Evolutionary conservation across 2,113 vertebrate genomes (phyloP), one percentile per base, ranked within the genome.

Genomic region (Ondatra zibethicus): DNA sequence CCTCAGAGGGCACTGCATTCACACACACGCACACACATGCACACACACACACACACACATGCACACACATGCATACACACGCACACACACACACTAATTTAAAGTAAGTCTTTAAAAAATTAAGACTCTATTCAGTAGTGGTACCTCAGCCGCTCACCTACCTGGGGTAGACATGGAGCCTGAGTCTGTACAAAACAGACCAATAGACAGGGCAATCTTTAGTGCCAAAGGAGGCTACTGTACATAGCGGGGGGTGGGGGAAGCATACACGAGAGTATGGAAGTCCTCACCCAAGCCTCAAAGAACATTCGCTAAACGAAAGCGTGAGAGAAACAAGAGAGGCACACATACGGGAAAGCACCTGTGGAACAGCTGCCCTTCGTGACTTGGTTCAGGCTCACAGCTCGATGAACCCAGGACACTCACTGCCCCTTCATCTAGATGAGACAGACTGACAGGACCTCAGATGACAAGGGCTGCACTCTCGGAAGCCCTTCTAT

Each of bases 81-180:
- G 23, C 21, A 61, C 65, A 66, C 65, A 63, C 61, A 63, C 19
- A 63, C 3, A 3, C 65, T 33, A 52, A 52, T 36, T 80, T 52
- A 80, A 80, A 52, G 36, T 21, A 36, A 50, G 50, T 17, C 45
- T 77, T 47, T 47, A 29, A 76, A 31, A 77, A 47, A 31, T 47
- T 33, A 50, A 80, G 50, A 25, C 55, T 58, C 19, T 81, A 13
- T 25, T n/a, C 50, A 81, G 36, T n/a, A 81, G 52, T 27, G 36
- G 33, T n/a, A 58, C n/a, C 70, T 89, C n/a, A 31, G 31, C 50
- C 2, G 8, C 4, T 23, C 0, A 10, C 76, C 13, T 0, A 3
- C 1, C 31, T 31, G 58, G n/a, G 47, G 29, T 39, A 25, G 61
- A 31, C 16, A 8, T 3, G 0, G 50, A 84, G 39, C 52, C 27